phyloP scores from a whole-genome alignment of 1,140 invertebrate species.

The Brachionus manjavacas region DNA sequence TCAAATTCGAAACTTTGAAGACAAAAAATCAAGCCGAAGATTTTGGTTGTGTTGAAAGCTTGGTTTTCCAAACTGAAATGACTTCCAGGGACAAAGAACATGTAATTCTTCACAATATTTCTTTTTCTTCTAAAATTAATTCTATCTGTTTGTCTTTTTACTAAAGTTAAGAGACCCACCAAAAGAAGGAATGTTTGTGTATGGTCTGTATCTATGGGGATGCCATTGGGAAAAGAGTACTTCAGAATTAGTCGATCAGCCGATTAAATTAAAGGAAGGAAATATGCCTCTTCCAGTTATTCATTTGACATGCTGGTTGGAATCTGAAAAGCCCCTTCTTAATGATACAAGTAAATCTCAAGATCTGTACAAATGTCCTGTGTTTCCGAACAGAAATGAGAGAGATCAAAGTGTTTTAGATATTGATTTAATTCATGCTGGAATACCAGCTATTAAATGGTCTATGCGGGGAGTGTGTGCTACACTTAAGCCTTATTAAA shows the following conservation, averaged over 20 bases:
- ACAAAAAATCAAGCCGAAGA: conserved; percentile 48
- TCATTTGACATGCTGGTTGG: conserved; percentile 50
- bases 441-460: conserved; percentile 51
- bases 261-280: conserved; percentile 46
- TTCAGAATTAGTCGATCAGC: conserved; percentile 53
- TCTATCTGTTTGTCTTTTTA: no score
- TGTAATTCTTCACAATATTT: conserved; percentile 46
- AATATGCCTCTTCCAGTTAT: conserved; percentile 54
- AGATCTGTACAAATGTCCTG: conserved; percentile 36
- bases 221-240: conserved; percentile 55
- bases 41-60: conserved; percentile 52
- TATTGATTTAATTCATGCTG: conserved; percentile 52
- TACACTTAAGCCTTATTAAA: conserved; percentile 52
- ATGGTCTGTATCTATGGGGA: conserved; percentile 56
- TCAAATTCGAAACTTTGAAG: conserved; percentile 52
- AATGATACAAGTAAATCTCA: conserved; percentile 1
- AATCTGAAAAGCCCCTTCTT: conserved; percentile 19
- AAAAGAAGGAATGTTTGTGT: conserved; percentile 57
- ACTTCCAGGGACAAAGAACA: conserved; percentile 57
- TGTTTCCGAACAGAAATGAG: neutral
- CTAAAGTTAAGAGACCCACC: conserved; percentile 55
- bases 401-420: conserved; percentile 47
- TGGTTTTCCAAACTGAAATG: conserved; percentile 55
- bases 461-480: conserved; percentile 54
- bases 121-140: neutral